These are phyloP conservation scores for Salticus scenicus DNA, from an alignment of 2,888 invertebrate species.

Conservation along the genomic window DNA sequence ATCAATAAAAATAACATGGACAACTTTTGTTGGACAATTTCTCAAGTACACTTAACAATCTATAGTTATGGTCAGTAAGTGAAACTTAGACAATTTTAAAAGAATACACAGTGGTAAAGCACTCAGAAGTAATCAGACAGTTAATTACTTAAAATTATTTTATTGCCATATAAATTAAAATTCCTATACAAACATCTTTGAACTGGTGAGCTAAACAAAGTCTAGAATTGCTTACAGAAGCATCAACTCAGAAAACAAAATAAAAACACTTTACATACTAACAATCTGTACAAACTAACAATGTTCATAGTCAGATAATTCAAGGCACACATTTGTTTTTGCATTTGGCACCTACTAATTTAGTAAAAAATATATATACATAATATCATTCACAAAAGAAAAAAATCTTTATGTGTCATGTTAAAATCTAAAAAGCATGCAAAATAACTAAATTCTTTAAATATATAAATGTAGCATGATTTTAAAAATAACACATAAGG, in stretches of 20 bases:
- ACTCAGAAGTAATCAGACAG: slow-evolving; percentile 63
- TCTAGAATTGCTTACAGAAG: slow-evolving; percentile 47
- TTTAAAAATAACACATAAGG: not conserved
- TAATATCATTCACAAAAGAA: not conserved
- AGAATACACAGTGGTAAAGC: no score
- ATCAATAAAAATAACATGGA: no score
- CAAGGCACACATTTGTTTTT: slow-evolving; percentile 50
- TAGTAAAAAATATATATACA: not conserved
- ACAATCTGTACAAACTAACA: slow-evolving; percentile 31
- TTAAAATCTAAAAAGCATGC: not conserved
- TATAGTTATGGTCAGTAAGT: no score
- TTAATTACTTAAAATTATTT: slow-evolving; percentile 62
- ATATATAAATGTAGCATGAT: no score
- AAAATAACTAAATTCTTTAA: no score
- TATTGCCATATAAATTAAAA: slow-evolving; percentile 67
- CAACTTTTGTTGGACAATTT: no score
- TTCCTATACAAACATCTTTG: slow-evolving; percentile 58
- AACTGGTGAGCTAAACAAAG: slow-evolving; percentile 44
- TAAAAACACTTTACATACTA: not conserved
- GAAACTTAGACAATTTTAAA: no score
- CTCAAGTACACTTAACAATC: no score
- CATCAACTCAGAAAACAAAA: not conserved
- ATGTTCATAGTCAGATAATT: slow-evolving; percentile 12
- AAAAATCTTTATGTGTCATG: not conserved
- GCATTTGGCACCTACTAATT: slow-evolving; percentile 52